phyloP scores from a whole-genome alignment of 2,797 vertebrate genomes.

The Podarcis siculus region DNA sequence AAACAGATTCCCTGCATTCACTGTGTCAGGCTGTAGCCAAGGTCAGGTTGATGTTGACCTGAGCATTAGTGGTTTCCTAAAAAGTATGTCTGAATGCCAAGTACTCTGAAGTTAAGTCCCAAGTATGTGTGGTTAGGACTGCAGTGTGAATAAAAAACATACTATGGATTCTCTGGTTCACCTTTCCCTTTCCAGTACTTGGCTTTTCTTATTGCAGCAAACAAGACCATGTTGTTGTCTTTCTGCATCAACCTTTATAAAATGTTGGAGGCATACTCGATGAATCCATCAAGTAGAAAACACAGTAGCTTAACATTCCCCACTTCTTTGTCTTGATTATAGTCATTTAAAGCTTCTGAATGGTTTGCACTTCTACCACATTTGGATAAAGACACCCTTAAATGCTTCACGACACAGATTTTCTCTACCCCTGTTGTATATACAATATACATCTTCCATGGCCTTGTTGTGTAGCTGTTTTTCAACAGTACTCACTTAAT shows the following conservation, averaged over 20 bases:
- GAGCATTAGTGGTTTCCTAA: not conserved
- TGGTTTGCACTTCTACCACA: not conserved
- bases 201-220: not conserved
- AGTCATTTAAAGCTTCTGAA: not conserved
- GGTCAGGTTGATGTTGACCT: not conserved
- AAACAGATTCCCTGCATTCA: not conserved
- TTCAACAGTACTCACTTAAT: not conserved
- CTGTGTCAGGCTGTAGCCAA: not conserved
- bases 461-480: not conserved
- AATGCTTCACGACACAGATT: not conserved
- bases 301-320: not conserved
- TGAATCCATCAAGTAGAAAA: not conserved
- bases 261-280: not conserved
- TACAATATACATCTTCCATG: not conserved
- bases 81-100: not conserved
- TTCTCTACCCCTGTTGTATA: not conserved
- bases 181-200: not conserved
- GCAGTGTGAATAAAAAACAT: too few relatives aligned
- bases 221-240: not conserved
- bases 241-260: not conserved
- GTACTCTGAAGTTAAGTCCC: not conserved
- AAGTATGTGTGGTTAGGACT: too few relatives aligned
- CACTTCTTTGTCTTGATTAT: not conserved
- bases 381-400: not conserved
- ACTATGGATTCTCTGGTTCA: not conserved